Percentiles rank a stretch among this genome's conserved stretches.
Conservation (phyloP, 2,888 invertebrate genomes). For the Conchocele bisecta region DNA sequence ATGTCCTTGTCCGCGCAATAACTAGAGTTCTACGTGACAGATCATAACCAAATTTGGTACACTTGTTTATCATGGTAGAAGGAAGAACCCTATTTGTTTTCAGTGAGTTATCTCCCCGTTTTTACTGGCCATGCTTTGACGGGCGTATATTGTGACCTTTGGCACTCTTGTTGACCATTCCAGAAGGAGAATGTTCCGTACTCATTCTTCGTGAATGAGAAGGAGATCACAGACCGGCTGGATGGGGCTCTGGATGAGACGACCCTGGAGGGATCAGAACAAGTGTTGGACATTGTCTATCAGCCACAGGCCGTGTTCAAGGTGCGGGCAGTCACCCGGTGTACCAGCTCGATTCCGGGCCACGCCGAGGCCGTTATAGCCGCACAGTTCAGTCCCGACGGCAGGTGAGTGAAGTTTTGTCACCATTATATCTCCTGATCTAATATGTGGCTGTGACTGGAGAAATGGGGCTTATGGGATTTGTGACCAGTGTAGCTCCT, state of each 20-base stretch:
- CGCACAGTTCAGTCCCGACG: conserved; percentile 97
- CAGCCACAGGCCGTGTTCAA: conserved; percentile 98
- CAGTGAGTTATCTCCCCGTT: too few relatives aligned
- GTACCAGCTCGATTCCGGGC: conserved; percentile 96
- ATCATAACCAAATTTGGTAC: too few relatives aligned
- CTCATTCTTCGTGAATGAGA: conserved; percentile 94
- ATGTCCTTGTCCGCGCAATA: too few relatives aligned
- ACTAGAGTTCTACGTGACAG: too few relatives aligned
- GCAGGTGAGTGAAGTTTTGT: conserved; percentile 83
- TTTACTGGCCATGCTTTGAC: too few relatives aligned
- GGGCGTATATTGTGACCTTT: too few relatives aligned
- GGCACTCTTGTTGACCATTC: not conserved
- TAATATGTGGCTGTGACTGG: too few relatives aligned
- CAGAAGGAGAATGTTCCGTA: conserved; percentile 81
- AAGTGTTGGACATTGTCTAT: conserved; percentile 94
- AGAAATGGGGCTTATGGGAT: too few relatives aligned
- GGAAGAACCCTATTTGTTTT: too few relatives aligned
- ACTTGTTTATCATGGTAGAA: too few relatives aligned
- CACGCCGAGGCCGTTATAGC: conserved; percentile 99
- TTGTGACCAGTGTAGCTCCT: too few relatives aligned
- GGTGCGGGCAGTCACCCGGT: conserved; percentile 91
- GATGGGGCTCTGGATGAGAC: conserved; percentile 89
- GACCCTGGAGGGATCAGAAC: conserved; percentile 75
- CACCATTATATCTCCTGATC: too few relatives aligned
- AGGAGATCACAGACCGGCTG: conserved; percentile 91